Evolutionary conservation across 1,140 invertebrate species (phyloP), one percentile per base, ranked within the genome.

Genomic region (Papilio aristodemus): DNA sequence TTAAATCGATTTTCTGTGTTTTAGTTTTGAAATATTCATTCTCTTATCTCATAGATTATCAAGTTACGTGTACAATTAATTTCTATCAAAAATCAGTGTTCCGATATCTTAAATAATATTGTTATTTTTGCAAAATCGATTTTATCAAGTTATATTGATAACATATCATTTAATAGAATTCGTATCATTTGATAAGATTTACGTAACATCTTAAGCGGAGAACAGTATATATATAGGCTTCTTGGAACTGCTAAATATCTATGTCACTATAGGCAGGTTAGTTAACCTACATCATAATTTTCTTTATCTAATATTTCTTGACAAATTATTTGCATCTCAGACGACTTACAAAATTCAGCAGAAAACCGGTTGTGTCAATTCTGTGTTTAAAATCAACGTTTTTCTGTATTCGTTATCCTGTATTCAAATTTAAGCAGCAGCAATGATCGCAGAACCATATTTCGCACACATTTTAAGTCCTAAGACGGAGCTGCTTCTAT

Each of bases 331-430:
- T 17, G 6, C 5, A 25, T 54, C 22, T 54, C 22, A 17, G 10
- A 54, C 7, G 11, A n/a, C n/a, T n/a, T n/a, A n/a, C n/a, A n/a
- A n/a, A n/a, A n/a, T 37, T 62, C 9, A 54, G 4, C 11, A 10
- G 17, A 27, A 38, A 62, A 62, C 59, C 59, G 59, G 59, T 62
- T 36, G 59, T 38, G 59, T 25, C 36, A 38, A 1, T 38, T 60
- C 38, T 22, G 10, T 62, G 17, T 62, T 38, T 17, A 59, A 59
- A 59, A 37, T 59, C 57, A 11, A n/a, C 25, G 25, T 37, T 59
- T n/a, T n/a, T n/a, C n/a, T n/a, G n/a, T n/a, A n/a, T 36, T 17
- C 5, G 32, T 43, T 43, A 17, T 14, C 41, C n/a, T n/a, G n/a
- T 43, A 41, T n/a, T 41, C 4, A n/a, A 43, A 43, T 14, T 43